phyloP scores from a whole-genome alignment of 2,113 vertebrate species.

The Delphinapterus leucas region DNA sequence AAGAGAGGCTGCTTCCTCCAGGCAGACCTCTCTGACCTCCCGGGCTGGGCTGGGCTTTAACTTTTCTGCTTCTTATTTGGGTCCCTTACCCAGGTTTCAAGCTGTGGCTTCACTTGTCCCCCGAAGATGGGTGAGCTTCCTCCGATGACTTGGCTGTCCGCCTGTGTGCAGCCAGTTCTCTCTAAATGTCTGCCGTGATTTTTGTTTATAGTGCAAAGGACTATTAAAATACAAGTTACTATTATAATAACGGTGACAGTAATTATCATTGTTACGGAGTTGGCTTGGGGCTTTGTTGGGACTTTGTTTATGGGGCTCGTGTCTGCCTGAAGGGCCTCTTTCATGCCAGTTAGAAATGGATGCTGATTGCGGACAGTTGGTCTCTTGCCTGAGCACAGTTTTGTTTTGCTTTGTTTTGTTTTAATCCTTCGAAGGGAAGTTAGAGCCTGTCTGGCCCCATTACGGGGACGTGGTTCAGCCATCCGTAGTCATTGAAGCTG shows the following conservation, averaged over 20 bases:
- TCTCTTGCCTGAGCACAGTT: neutral
- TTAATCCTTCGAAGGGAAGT: neutral
- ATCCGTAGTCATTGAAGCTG: neutral
- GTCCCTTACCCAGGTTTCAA: neutral
- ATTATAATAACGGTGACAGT: neutral
- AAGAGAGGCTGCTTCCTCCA: neutral
- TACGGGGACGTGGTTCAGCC: neutral
- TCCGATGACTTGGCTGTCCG: neutral
- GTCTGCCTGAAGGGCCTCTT: neutral
- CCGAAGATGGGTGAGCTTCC: neutral
- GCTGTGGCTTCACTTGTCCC: neutral
- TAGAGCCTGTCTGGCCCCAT: neutral
- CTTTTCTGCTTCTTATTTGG: neutral
- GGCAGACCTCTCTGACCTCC: neutral
- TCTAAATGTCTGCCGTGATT: neutral
- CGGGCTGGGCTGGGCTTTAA: neutral
- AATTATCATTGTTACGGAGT: neutral
- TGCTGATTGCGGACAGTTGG: neutral
- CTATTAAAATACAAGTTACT: neutral
- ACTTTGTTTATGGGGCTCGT: neutral
- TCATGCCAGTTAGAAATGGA: neutral
- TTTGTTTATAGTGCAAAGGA: neutral
- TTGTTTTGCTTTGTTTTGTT: neutral
- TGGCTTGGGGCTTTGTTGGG: neutral
- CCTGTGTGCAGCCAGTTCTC: neutral